Conservation (phyloP, 2,888 invertebrate species). For the Drosophila pseudotalamancana region DNA sequence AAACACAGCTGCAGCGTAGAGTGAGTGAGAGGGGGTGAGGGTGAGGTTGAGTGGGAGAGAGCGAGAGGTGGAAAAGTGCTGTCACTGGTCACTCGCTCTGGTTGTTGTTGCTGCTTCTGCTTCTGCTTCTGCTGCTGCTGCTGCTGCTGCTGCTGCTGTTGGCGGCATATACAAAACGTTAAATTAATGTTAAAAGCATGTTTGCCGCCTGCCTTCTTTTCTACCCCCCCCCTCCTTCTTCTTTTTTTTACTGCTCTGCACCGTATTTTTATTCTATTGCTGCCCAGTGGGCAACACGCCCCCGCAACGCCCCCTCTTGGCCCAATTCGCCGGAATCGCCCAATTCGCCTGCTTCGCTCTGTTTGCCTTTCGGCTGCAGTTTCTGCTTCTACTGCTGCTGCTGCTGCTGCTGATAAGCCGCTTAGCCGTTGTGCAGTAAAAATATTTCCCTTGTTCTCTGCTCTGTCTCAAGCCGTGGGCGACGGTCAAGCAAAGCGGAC, state of each 20-base stretch:
- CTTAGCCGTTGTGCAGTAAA: constrained; percentile 63
- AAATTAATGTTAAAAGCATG: constrained; percentile 64
- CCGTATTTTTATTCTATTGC: constrained; percentile 15
- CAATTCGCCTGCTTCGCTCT: constrained; percentile 19
- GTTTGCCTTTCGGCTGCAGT: constrained; percentile 57
- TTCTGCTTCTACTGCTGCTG: constrained; percentile 5
- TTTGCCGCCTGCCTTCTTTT: constrained; percentile 20
- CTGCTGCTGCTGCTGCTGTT: constrained; percentile 9
- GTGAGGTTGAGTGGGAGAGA: not conserved
- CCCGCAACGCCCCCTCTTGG: not conserved
- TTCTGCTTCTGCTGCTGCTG: constrained; percentile 8
- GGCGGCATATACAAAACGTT: constrained; percentile 44
- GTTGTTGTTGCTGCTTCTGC: constrained; percentile 1
- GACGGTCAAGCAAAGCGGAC: constrained; percentile 35
- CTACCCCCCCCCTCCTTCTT: constrained; percentile 6
- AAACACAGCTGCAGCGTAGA: not conserved
- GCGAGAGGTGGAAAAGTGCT: constrained; percentile 8
- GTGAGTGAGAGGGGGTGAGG: not conserved
- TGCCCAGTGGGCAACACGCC: constrained; percentile 25
- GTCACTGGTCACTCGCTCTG: constrained; percentile 20
- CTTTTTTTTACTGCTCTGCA: not conserved
- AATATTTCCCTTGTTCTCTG: constrained; percentile 51
- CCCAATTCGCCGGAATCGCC: rapidly evolving
- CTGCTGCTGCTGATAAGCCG: constrained; percentile 53
- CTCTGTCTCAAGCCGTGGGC: constrained; percentile 38